phyloP scores from a whole-genome alignment of 2,888 invertebrate genomes.

The Hemaris fuciformis region DNA sequence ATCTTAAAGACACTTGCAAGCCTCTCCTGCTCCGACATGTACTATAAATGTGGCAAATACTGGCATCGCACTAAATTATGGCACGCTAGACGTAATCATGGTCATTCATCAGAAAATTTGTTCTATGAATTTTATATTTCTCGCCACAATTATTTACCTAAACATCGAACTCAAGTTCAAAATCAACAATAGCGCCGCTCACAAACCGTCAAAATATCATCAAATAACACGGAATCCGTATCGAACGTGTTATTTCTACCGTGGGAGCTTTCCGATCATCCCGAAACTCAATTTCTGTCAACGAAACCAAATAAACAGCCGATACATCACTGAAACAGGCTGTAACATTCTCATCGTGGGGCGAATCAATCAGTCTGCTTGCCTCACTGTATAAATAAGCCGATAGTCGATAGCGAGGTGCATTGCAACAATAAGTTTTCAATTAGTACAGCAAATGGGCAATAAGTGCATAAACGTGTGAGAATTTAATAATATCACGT shows the following conservation, averaged over 20 bases:
- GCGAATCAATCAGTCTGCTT: background rate
- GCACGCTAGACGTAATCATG: too few species aligned
- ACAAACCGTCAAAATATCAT: too few species aligned
- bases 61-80: too few species aligned
- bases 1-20: too few species aligned
- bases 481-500: slow-evolving; percentile 6
- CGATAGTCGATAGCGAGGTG: background rate
- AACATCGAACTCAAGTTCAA: too few species aligned
- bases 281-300: background rate
- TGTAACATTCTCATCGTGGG: background rate
- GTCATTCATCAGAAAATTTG: too few species aligned
- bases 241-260: background rate
- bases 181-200: too few species aligned
- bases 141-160: too few species aligned
- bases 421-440: slow-evolving; percentile 4
- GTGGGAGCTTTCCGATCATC: background rate
- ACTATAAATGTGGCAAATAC: too few species aligned
- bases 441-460: background rate
- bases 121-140: too few species aligned
- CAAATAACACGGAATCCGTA: background rate
- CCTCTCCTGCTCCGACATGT: too few species aligned
- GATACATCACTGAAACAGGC: background rate
- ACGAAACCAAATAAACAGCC: background rate
- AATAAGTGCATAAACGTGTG: background rate
- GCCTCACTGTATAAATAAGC: slow-evolving; percentile 1